Evolutionary conservation across 1,140 invertebrate genomes (phyloP), one percentile per base, ranked within the genome.

Genomic region (Lordiphosa collinella): DNA sequence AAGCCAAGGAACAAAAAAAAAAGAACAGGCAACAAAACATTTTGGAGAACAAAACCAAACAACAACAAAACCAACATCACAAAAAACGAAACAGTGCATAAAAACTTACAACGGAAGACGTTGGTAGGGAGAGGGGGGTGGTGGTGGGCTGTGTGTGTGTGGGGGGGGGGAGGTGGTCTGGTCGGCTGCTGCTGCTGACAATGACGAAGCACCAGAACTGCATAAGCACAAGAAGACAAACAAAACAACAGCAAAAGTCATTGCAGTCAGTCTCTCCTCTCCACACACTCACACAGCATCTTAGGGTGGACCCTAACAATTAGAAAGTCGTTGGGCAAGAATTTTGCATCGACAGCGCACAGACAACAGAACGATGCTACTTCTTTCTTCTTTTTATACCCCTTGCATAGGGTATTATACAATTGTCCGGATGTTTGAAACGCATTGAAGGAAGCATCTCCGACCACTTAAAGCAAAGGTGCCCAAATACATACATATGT

Each of bases 41-140:
- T 76, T 73, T 61, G 57, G 71, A 50, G 37, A 38, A n/a, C 48
- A 36, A 14, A 29, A 12, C 53, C 64, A 80, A 79, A 79, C 60
- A 69, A 16, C 14, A 16, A 16, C 14, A 16, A 16, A 1, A 16
- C 14, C 14, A 43, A 31, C 16, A 25, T 12, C 41, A 25, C n/a
- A 13, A 48, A 36, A 22, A 22, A 43, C 51, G 70, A 80, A 80
- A 79, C 60, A 70, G 60, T 70, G 75, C 74, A 79, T 74, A 73
- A 69, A 65, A 59, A 35, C 36, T 25, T 38, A 31, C 37, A 49
- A 49, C 13, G 43, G 11, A 60, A 62, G 40, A 43, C 18, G 12
- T 10, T 22, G n/a, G 13, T 1, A 3, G 22, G 10, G 34, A 9
- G 11, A 13, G 36, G 12, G 13, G 3, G 34, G 2, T 1, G 10